Evolutionary conservation across 1,140 invertebrate genomes (phyloP), one percentile per base, ranked within the genome.

Genomic region (Acromyrmex heyeri): DNA sequence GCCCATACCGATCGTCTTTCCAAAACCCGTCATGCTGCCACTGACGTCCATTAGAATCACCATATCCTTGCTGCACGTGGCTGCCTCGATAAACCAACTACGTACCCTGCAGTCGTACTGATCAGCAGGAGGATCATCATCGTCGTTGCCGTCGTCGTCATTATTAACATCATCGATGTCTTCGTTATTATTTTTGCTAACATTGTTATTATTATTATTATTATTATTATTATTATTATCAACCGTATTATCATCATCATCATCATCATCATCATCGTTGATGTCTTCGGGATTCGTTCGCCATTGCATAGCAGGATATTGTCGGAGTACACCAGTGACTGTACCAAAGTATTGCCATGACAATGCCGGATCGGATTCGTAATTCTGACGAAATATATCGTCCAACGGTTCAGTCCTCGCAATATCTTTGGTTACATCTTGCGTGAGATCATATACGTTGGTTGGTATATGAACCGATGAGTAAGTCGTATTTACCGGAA

Each of bases 291-390:
- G 92, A 38, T 87, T 50, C 0, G 91, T 91, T 73, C 73, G 90
- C 95, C 95, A 96, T 34, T 93, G 91, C 93, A 97, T 96, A 61
- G 97, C 97, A 62, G 99, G 99, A 96, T 97, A 99, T 86, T 98
- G 97, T 16, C 99, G 95, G 86, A 99, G 96, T 90, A 99, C 97
- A n/a, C 99, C 99, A 3, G 97, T 97, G 53, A 98, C 97, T 88
- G 98, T 99, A 14, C 99, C 98, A 95, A 99, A 99, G 94, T 99
- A 99, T 95, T 99, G 99, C 98, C 98, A 99, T 0, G 97, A 97
- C 8, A 99, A 95, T 0, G 98, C 97, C 2, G 98, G 97, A 96
- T 99, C 98, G 2, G 97, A 96, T 70, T 97, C 96, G 90, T 98
- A 98, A 95, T 99, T 99, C 90, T 97, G 96, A 85, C 95, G 96